A percentile compares a stretch with the other conserved stretches of the same genome.
These are phyloP conservation scores for Drosophila putrida DNA, from an alignment of 2,888 invertebrate genomes.

Conservation along the genomic window DNA sequence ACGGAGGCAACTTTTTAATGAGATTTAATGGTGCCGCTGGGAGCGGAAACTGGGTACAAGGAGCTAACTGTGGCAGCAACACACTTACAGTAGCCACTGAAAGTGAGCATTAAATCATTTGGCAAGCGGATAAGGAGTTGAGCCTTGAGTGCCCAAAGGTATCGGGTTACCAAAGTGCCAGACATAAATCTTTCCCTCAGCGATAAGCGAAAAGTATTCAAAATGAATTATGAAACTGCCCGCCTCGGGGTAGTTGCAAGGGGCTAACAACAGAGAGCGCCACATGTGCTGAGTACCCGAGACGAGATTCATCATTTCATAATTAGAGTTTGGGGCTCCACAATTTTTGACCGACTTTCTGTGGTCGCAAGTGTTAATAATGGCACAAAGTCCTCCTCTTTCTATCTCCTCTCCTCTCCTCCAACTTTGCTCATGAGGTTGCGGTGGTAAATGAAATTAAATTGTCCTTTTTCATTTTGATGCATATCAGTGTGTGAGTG, in stretches of 20 bases:
- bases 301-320: slow-evolving; percentile 79
- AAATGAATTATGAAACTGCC: slow-evolving; percentile 73
- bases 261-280: slow-evolving; percentile 28
- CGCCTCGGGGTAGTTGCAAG: slow-evolving; percentile 12
- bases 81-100: slow-evolving; percentile 49
- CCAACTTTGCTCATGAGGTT: slow-evolving; percentile 1
- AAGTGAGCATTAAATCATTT: slow-evolving; percentile 77
- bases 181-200: slow-evolving; percentile 75
- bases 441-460: slow-evolving; percentile 73
- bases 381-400: slow-evolving; percentile 50
- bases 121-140: slow-evolving; percentile 71
- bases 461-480: slow-evolving; percentile 80
- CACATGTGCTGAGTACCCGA: slow-evolving; percentile 43
- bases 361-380: slow-evolving; percentile 79
- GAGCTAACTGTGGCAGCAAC: slow-evolving; percentile 4
- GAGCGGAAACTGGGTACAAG: slow-evolving; percentile 33
- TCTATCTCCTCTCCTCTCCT: too few species aligned
- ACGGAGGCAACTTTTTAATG: slow-evolving; percentile 73
- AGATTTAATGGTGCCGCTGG: slow-evolving; percentile 78
- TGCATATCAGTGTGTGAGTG: slow-evolving; percentile 57
- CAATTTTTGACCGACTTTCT: slow-evolving; percentile 71
- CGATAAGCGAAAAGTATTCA: slow-evolving; percentile 76
- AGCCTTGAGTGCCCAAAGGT: slow-evolving; percentile 50
- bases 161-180: slow-evolving; percentile 69
- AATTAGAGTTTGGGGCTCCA: slow-evolving; percentile 68